Conservation (phyloP, 1,140 invertebrate species). For the Drosophila leontia region DNA sequence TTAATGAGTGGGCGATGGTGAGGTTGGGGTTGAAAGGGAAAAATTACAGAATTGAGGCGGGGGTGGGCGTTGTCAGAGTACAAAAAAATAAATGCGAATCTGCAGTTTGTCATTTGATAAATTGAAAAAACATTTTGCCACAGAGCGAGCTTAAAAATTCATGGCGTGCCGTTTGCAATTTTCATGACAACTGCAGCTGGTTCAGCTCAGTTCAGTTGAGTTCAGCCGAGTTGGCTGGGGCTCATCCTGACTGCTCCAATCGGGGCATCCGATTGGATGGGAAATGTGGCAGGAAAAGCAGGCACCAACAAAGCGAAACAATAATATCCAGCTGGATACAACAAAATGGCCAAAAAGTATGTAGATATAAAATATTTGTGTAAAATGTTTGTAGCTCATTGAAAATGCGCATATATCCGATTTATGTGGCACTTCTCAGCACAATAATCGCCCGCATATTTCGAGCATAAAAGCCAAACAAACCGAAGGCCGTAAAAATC, state of each 20-base stretch:
- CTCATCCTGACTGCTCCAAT: constrained; percentile 28
- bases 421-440: constrained; percentile 58
- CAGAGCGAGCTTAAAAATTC: constrained; percentile 55
- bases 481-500: constrained; percentile 32
- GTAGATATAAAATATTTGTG: constrained; percentile 54
- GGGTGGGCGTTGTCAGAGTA: background rate
- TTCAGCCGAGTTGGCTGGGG: constrained; percentile 7
- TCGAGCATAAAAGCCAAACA: constrained; percentile 36
- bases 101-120: constrained; percentile 44
- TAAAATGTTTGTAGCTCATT: constrained; percentile 49
- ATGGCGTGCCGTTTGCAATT: constrained; percentile 54
- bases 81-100: constrained; percentile 35
- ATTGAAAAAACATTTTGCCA: constrained; percentile 66
- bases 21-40: background rate
- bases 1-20: constrained; percentile 57
- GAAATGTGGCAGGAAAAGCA: constrained; percentile 2
- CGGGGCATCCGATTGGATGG: constrained; percentile 15
- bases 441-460: constrained; percentile 61
- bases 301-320: constrained; percentile 2
- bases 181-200: constrained; percentile 60
- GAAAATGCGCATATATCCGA: constrained; percentile 63
- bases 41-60: background rate
- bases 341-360: constrained; percentile 28
- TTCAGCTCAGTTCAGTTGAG: constrained; percentile 11
- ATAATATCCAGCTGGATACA: constrained; percentile 13